Conservation (phyloP, 2,797 vertebrate species). For the Microchirus variegatus region DNA sequence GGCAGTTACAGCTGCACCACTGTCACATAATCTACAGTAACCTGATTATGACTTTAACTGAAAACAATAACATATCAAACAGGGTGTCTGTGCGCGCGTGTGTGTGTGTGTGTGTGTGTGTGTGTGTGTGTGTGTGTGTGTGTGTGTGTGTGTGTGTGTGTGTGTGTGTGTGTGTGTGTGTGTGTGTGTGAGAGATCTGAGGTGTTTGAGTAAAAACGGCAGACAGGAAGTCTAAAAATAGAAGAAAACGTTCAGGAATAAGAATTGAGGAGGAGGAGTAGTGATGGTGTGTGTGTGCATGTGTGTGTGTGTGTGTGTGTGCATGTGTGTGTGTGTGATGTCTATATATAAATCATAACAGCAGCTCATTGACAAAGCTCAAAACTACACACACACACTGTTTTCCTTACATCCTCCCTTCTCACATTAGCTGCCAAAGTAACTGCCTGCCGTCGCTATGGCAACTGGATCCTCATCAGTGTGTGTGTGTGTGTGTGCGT, state of each 20-base stretch:
- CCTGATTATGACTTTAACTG: too few species aligned
- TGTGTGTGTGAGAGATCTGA: too few species aligned
- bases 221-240: slow-evolving; percentile 9
- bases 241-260: slow-evolving; percentile 3
- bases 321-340: too few species aligned
- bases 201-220: not conserved
- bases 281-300: slow-evolving; percentile 33
- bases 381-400: slow-evolving; percentile 61
- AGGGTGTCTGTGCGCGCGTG: too few species aligned
- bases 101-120: too few species aligned
- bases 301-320: slow-evolving; percentile 4
- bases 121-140: too few species aligned
- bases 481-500: too few species aligned
- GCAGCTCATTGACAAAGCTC: slow-evolving; percentile 35
- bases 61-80: too few species aligned
- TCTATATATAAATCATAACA: slow-evolving; percentile 74
- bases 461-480: slow-evolving; percentile 77
- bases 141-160: too few species aligned
- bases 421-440: slow-evolving; percentile 81
- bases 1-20: too few species aligned
- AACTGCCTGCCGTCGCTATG: slow-evolving; percentile 83
- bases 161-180: too few species aligned
- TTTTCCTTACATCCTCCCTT: slow-evolving; percentile 74
- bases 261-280: not conserved
- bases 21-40: too few species aligned